These are phyloP conservation scores for Schizopygopsis pylzovi DNA, from an alignment of 2,797 vertebrate species.

Conservation along the genomic window DNA sequence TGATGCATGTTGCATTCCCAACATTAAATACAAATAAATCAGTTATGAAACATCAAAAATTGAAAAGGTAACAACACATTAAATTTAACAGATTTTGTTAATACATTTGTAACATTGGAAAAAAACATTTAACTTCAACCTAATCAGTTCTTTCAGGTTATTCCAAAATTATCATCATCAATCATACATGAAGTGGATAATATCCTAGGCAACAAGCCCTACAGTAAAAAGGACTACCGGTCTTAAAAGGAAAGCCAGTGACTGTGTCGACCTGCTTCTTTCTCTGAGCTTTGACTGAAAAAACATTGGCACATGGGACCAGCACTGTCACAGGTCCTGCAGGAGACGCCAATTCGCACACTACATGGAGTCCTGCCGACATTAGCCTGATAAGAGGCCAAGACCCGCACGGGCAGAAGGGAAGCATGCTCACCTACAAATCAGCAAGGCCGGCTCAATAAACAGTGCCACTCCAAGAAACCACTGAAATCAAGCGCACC, in stretches of 20 bases:
- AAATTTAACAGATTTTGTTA: not conserved
- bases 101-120: not conserved
- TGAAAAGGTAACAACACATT: not conserved
- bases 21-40: not conserved
- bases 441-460: slow-evolving; percentile 36
- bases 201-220: slow-evolving; percentile 99
- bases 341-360: slow-evolving; percentile 36
- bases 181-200: slow-evolving; percentile 97
- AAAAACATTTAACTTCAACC: not conserved
- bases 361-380: slow-evolving; percentile 36
- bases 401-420: slow-evolving; percentile 13
- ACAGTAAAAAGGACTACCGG: slow-evolving; percentile 99
- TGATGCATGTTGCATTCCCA: not conserved
- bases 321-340: slow-evolving; percentile 46
- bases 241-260: slow-evolving; percentile 77
- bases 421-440: slow-evolving; percentile 40
- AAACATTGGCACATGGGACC: slow-evolving; percentile 57
- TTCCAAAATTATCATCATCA: slow-evolving; percentile 97
- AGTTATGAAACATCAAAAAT: not conserved
- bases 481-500: slow-evolving; percentile 37
- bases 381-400: slow-evolving; percentile 19
- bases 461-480: slow-evolving; percentile 16
- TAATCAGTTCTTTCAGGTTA: slow-evolving; percentile 82
- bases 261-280: slow-evolving; percentile 33
- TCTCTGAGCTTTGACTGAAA: slow-evolving; percentile 50